Evolutionary conservation across 2,113 vertebrate genomes (phyloP).

Genomic region (Chaenocephalus aceratus): DNA sequence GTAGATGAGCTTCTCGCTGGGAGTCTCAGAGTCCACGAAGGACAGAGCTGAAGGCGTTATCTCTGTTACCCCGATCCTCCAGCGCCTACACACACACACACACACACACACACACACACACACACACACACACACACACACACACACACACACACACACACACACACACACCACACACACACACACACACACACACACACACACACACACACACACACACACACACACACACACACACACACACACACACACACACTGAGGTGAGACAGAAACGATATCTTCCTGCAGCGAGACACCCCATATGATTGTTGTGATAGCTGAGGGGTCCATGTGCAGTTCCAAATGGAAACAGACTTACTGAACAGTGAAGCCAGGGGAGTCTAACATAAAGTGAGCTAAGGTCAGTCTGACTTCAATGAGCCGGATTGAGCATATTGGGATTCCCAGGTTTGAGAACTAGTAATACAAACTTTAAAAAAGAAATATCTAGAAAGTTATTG

Average conservation of each 20-base stretch:
- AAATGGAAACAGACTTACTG: not conserved
- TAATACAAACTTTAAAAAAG: not conserved
- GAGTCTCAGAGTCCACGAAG: slow-evolving; percentile 88
- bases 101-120: slow-evolving; percentile 1
- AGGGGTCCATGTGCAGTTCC: not conserved
- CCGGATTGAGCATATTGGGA: not conserved
- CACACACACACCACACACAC: not conserved
- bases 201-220: no score
- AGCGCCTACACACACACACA: slow-evolving; percentile 83
- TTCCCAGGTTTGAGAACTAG: not conserved
- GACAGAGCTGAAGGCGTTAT: slow-evolving; percentile 91
- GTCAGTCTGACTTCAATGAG: not conserved
- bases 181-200: slow-evolving; percentile 13
- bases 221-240: no score
- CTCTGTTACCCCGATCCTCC: slow-evolving; percentile 91
- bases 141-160: slow-evolving; percentile 3
- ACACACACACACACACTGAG: not conserved
- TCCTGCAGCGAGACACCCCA: not conserved
- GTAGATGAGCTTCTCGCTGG: slow-evolving; percentile 89
- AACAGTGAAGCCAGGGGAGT: no score
- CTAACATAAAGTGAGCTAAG: not conserved
- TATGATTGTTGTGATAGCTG: not conserved
- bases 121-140: slow-evolving; percentile 17
- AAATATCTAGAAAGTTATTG: not conserved
- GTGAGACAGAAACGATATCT: not conserved